Conservation (phyloP, 2,113 vertebrate genomes). For the Neolamprologus tretocephalus region DNA sequence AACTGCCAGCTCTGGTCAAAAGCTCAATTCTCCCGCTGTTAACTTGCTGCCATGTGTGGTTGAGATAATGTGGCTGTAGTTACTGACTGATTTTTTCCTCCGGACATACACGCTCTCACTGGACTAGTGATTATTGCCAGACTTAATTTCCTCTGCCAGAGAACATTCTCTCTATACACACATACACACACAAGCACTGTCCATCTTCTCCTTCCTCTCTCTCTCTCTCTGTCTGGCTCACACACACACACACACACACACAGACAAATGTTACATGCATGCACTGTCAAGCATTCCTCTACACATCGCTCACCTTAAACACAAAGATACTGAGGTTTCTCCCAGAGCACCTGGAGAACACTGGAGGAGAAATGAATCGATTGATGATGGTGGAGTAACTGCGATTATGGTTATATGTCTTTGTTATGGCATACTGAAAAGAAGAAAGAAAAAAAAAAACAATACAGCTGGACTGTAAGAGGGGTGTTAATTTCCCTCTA, state of each 20-base stretch:
- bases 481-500: background rate
- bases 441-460: background rate
- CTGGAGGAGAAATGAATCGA: slow-evolving; percentile 28
- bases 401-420: slow-evolving; percentile 50
- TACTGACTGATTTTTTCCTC: slow-evolving; percentile 21
- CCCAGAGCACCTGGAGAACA: slow-evolving; percentile 7
- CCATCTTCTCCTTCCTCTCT: background rate
- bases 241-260: background rate
- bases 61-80: slow-evolving; percentile 24
- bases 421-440: slow-evolving; percentile 15
- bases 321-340: slow-evolving; percentile 36
- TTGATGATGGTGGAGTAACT: slow-evolving; percentile 16
- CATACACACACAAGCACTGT: background rate
- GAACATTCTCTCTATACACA: background rate
- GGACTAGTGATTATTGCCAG: slow-evolving; percentile 34
- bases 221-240: background rate
- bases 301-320: slow-evolving; percentile 38
- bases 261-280: background rate
- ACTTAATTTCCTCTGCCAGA: slow-evolving; percentile 34
- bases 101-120: slow-evolving; percentile 15
- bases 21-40: slow-evolving; percentile 8
- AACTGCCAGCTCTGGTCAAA: slow-evolving; percentile 23
- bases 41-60: slow-evolving; percentile 11
- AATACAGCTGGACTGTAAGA: background rate
- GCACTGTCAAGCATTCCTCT: background rate